Conservation (phyloP, 2,888 invertebrate genomes). For the Hypolimnas misippus region DNA sequence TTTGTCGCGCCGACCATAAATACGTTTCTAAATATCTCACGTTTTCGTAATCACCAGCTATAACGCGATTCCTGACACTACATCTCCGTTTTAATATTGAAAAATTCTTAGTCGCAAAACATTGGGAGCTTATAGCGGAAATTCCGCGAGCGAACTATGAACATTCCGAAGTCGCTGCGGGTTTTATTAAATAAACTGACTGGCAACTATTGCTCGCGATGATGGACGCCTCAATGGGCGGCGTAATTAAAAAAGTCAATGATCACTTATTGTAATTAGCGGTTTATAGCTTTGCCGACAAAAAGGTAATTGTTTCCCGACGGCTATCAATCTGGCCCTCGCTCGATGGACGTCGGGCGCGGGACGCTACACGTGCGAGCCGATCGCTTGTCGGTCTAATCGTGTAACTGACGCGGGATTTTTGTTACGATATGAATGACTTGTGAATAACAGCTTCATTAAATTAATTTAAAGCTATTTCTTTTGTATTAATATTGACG, state of each 20-base stretch:
- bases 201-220: conserved; percentile 75
- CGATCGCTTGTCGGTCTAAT: conserved; percentile 32
- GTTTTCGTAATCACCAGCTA: conserved; percentile 33
- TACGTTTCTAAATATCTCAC: conserved; percentile 27
- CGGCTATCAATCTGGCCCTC: conserved; percentile 61
- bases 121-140: conserved; percentile 65
- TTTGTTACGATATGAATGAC: conserved; percentile 33
- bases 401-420: conserved; percentile 38
- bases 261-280: conserved; percentile 82
- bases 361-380: conserved; percentile 55
- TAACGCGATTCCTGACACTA: conserved; percentile 42
- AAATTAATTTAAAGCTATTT: conserved; percentile 23
- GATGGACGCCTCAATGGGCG: conserved; percentile 69
- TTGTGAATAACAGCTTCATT: conserved; percentile 32
- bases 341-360: conserved; percentile 46
- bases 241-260: conserved; percentile 75
- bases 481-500: neutral
- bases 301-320: conserved; percentile 80
- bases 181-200: conserved; percentile 81
- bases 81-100: conserved; percentile 50
- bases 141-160: conserved; percentile 73
- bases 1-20: conserved; percentile 47
- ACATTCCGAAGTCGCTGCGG: conserved; percentile 58
- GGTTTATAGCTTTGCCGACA: conserved; percentile 71
- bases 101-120: conserved; percentile 52